Evolutionary conservation across 2,888 invertebrate species (phyloP).

Genomic region (Entomobrya multifasciata): DNA sequence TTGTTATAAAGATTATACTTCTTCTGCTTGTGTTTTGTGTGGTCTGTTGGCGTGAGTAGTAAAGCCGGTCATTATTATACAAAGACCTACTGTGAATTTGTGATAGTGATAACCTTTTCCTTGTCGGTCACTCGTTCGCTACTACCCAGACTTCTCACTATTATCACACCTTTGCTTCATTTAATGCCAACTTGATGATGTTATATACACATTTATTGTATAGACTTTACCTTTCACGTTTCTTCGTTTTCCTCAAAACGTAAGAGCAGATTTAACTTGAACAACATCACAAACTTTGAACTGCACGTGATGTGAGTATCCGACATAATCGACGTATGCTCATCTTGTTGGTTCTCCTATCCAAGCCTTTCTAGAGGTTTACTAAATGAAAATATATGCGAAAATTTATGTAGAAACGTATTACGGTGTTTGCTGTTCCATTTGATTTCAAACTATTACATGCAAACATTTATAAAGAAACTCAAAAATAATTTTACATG

Average conservation of each 20-base stretch:
- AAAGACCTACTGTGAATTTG: conserved; percentile 31
- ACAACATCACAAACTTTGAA: conserved; percentile 1
- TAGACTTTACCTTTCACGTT: not conserved
- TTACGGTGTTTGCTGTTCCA: too few relatives aligned
- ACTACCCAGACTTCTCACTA: conserved; percentile 19
- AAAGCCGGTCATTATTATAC: conserved; percentile 9
- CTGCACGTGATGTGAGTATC: not conserved
- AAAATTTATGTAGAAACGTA: too few relatives aligned
- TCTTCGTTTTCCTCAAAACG: too few relatives aligned
- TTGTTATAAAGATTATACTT: conserved; percentile 19
- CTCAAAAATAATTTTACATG: too few relatives aligned
- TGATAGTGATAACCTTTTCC: conserved; percentile 52
- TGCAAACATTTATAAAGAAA: too few relatives aligned
- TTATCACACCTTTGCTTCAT: conserved; percentile 23
- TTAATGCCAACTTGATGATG: not conserved
- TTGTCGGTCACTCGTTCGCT: conserved; percentile 41
- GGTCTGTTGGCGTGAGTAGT: not conserved
- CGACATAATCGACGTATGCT: too few relatives aligned
- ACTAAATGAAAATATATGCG: too few relatives aligned
- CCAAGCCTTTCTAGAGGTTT: too few relatives aligned
- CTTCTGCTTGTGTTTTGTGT: conserved; percentile 14
- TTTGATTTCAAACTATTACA: too few relatives aligned
- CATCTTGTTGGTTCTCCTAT: too few relatives aligned
- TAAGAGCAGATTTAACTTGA: not conserved
- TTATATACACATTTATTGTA: not conserved